Percentiles rank a stretch among this genome's conserved stretches.
phyloP scores from a whole-genome alignment of 2,113 vertebrate species.

The Apteryx owenii region DNA sequence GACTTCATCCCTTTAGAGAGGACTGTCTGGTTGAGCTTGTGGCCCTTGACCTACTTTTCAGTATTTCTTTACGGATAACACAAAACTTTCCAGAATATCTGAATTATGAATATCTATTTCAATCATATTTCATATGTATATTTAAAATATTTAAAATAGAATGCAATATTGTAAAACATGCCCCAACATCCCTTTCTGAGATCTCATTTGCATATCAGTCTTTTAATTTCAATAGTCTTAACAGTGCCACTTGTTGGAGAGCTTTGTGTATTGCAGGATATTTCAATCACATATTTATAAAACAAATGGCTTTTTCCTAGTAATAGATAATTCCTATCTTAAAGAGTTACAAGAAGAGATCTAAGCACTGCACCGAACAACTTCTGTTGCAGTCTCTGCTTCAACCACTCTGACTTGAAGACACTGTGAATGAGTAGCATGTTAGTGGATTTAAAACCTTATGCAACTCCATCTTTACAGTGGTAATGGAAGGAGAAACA shows the following conservation, averaged over 20 bases:
- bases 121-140: conserved; percentile 42
- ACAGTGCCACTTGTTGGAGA: conserved; percentile 33
- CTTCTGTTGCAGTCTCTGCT: neutral
- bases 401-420: neutral
- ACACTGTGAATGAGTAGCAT: neutral
- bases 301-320: conserved; percentile 3
- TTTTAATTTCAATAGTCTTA: conserved; percentile 34
- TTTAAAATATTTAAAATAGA: conserved; percentile 30
- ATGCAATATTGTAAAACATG: conserved; percentile 62
- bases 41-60: conserved; percentile 44
- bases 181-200: conserved; percentile 61
- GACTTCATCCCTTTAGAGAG: neutral
- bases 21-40: neutral
- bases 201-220: conserved; percentile 65
- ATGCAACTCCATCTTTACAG: neutral
- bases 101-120: conserved; percentile 10
- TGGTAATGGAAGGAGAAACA: neutral
- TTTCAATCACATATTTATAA: conserved; percentile 6
- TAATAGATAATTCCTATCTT: conserved; percentile 38
- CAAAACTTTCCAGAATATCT: conserved; percentile 13
- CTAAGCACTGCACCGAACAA: neutral
- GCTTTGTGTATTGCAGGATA: conserved; percentile 33
- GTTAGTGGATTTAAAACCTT: neutral
- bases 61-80: neutral
- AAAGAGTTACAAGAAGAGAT: neutral